Conservation (phyloP, 2,113 vertebrate genomes). For the Osmerus mordax region DNA sequence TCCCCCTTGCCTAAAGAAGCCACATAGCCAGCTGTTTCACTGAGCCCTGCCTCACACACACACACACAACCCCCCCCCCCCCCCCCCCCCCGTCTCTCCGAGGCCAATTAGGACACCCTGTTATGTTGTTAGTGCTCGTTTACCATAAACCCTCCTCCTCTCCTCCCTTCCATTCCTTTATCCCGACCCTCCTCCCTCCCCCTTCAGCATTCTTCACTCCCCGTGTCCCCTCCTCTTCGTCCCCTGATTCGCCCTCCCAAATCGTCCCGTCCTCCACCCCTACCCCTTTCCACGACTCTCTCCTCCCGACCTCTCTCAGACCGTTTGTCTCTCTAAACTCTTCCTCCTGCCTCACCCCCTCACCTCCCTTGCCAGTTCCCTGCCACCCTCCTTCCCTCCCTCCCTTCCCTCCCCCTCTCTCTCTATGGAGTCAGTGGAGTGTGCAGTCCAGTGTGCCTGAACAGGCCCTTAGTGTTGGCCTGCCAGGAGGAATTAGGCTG, state of each 20-base stretch:
- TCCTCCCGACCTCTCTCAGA: constrained; percentile 13
- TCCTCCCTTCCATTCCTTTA: constrained; percentile 5
- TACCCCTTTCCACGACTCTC: neutral
- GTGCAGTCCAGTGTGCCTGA: constrained; percentile 10
- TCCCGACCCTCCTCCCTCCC: constrained; percentile 10
- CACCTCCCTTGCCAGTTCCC: neutral
- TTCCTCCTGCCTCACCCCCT: neutral
- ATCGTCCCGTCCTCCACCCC: neutral
- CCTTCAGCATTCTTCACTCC: neutral
- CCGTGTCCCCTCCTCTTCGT: neutral
- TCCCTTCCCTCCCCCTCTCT: neutral
- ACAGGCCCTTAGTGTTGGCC: neutral
- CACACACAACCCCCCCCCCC: too few relatives aligned
- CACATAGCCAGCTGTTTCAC: constrained; percentile 49
- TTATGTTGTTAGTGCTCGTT: constrained; percentile 63
- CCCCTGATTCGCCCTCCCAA: neutral
- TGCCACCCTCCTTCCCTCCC: neutral
- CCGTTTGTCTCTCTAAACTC: neutral
- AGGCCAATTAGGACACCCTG: constrained; percentile 62
- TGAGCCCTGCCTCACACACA: constrained; percentile 24
- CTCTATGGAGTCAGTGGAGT: constrained; percentile 23
- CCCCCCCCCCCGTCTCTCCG: constrained; percentile 15
- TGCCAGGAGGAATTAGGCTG: constrained; percentile 48
- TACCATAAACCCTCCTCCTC: constrained; percentile 49
- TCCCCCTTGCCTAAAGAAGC: constrained; percentile 40